Conservation (phyloP, 1,140 invertebrate species). For the Procambarus virginalis region DNA sequence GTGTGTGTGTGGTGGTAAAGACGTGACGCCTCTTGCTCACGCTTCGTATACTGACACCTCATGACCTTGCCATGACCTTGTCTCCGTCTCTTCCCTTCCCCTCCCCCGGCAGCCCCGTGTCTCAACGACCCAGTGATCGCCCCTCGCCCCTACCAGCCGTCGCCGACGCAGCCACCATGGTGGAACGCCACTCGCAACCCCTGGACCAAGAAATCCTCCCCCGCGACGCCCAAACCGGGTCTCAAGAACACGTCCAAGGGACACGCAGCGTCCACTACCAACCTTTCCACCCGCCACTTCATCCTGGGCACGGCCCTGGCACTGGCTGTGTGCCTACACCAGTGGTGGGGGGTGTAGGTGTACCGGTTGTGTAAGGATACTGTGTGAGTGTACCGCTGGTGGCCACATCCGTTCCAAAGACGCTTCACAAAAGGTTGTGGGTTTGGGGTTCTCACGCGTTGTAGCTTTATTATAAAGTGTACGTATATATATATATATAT, state of each 20-base stretch:
- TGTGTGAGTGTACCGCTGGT: too few relatives aligned
- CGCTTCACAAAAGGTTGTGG: not conserved
- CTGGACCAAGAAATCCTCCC: constrained; percentile 40
- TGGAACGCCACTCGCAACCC: constrained; percentile 55
- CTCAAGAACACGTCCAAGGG: not conserved
- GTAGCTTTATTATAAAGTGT: not conserved
- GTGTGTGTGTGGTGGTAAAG: too few relatives aligned
- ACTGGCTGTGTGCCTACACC: not conserved
- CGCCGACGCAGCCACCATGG: constrained; percentile 41
- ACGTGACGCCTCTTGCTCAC: too few relatives aligned
- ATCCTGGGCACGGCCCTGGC: not conserved
- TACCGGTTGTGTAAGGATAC: not conserved
- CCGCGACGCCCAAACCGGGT: constrained; percentile 23
- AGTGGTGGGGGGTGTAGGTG: constrained; percentile 16
- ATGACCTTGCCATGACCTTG: too few relatives aligned
- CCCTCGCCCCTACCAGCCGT: not conserved
- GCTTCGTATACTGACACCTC: too few relatives aligned
- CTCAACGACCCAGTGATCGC: constrained; percentile 46
- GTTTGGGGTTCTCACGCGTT: not conserved
- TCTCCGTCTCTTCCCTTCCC: too few relatives aligned
- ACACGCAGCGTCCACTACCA: not conserved
- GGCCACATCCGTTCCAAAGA: not conserved
- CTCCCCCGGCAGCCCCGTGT: constrained; percentile 24
- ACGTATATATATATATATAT: constrained; percentile 1
- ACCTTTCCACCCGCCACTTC: not conserved